Percentiles rank a stretch among this genome's conserved stretches.
phyloP scores from a whole-genome alignment of 2,113 vertebrate species.

The cat (Felis catus) region F.catus_Fca126_mat1.0 CM031418.1:72470001-72470500 shows the following conservation, averaged over 20 bases:
- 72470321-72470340: background rate
- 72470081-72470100: slow-evolving; percentile 31
- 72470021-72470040: background rate
- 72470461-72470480: background rate
- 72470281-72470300: background rate
- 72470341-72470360: background rate
- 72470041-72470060: background rate
- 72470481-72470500: background rate
- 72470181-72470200: background rate
- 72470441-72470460: background rate
- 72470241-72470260: background rate
- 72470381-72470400: background rate
- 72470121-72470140: background rate
- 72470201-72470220: background rate
- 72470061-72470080: slow-evolving; percentile 20
- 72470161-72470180: background rate
- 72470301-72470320: background rate
- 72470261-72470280: background rate
- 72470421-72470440: background rate
- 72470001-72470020: background rate
- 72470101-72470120: slow-evolving; percentile 38
- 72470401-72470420: slow-evolving; percentile 25
- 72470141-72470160: slow-evolving; percentile 19
- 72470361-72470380: background rate
- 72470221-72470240: background rate